Evolutionary conservation across 2,113 vertebrate genomes (phyloP).

Genomic region (Nothobranchius furzeri): DNA sequence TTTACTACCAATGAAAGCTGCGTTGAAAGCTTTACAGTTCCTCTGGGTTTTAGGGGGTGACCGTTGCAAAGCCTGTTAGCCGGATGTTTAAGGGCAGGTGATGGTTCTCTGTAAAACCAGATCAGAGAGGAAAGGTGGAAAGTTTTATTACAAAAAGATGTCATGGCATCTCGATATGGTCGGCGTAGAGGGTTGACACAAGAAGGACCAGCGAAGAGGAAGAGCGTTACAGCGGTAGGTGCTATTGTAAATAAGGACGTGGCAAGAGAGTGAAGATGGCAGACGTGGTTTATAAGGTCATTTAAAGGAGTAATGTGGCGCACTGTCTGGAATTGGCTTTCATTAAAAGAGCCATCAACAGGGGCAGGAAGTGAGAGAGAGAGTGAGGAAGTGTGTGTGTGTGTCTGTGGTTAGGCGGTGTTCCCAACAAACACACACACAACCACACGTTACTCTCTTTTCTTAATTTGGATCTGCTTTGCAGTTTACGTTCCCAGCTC

Average conservation of each 20-base stretch:
- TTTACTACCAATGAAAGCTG: slow-evolving; percentile 72
- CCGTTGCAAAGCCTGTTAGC: slow-evolving; percentile 69
- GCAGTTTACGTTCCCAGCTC: slow-evolving; percentile 25
- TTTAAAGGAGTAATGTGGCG: slow-evolving; percentile 74
- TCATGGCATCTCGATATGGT: slow-evolving; percentile 45
- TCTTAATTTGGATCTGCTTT: slow-evolving; percentile 28
- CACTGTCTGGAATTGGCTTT: slow-evolving; percentile 71
- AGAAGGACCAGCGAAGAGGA: slow-evolving; percentile 26
- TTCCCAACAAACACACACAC: slow-evolving; percentile 25
- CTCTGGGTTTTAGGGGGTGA: slow-evolving; percentile 59
- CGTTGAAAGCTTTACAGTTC: slow-evolving; percentile 71
- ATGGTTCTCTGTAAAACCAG: slow-evolving; percentile 63
- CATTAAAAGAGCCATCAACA: slow-evolving; percentile 69
- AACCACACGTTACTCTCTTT: neutral
- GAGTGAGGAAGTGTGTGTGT: slow-evolving; percentile 5
- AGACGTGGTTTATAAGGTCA: slow-evolving; percentile 74
- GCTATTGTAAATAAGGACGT: slow-evolving; percentile 70
- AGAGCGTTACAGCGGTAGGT: slow-evolving; percentile 56
- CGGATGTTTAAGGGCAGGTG: slow-evolving; percentile 64
- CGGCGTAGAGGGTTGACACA: slow-evolving; percentile 26
- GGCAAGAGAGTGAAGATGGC: slow-evolving; percentile 53
- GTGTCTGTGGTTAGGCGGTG: slow-evolving; percentile 19
- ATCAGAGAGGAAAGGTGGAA: slow-evolving; percentile 64
- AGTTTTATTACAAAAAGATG: slow-evolving; percentile 62
- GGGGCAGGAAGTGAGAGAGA: slow-evolving; percentile 29